Evolutionary conservation across 2,888 invertebrate genomes (phyloP).

Genomic region (Rhimphoctona megacephalus): DNA sequence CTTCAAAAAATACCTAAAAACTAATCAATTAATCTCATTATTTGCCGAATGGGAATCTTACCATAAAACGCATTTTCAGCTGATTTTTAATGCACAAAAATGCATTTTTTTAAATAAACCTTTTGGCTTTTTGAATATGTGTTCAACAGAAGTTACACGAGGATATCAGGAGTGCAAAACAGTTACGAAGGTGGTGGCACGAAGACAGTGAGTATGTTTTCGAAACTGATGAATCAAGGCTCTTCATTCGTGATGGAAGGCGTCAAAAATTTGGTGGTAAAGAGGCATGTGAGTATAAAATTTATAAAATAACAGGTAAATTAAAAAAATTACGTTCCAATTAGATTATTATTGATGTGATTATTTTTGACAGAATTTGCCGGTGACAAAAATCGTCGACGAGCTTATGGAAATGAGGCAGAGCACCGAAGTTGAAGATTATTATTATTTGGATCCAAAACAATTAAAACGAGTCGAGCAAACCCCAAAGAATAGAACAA

Average conservation of each 20-base stretch:
- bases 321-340: background rate
- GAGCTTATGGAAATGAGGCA: conserved; percentile 93
- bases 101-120: background rate
- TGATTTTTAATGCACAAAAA: background rate
- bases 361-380: conserved; percentile 90
- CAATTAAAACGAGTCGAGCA: conserved; percentile 91
- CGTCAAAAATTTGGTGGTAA: conserved; percentile 99
- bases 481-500: conserved; percentile 87
- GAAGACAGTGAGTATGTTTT: conserved; percentile 99
- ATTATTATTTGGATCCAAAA: conserved; percentile 98
- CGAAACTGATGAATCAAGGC: conserved; percentile 98
- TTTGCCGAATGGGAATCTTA: background rate
- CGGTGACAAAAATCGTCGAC: conserved; percentile 97
- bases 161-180: conserved; percentile 90
- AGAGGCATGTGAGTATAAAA: conserved; percentile 93
- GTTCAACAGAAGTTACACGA: conserved; percentile 89
- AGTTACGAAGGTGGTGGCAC: conserved; percentile 97
- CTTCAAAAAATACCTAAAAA: background rate
- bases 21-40: no score
- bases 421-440: conserved; percentile 93
- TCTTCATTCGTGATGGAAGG: conserved; percentile 99
- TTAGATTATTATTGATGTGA: background rate
- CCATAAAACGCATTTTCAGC: background rate
- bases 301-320: background rate
- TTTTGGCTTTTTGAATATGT: background rate